Evolutionary conservation across 2,797 vertebrate species (phyloP).

Genomic region (Peromyscus eremicus): DNA sequence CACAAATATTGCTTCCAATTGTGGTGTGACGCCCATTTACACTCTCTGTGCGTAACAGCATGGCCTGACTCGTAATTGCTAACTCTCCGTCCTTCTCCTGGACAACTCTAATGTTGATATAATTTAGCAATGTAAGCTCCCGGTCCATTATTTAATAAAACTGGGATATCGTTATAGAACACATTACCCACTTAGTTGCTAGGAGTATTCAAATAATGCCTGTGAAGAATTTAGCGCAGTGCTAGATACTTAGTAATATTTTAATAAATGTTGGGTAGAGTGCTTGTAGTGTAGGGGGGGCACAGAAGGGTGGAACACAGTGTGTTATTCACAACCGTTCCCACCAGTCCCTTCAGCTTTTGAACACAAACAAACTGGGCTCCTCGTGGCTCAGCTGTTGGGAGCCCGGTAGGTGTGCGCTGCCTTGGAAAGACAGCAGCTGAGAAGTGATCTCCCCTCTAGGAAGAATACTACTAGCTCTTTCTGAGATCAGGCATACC

Average conservation of each 20-base stretch:
- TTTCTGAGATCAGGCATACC: not conserved
- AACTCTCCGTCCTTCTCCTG: conserved; percentile 29
- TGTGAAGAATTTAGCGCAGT: not conserved
- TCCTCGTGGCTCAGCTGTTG: not conserved
- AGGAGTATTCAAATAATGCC: not conserved
- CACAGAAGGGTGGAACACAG: not conserved
- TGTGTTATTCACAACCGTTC: not conserved
- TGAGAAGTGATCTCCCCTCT: not conserved
- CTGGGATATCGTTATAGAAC: conserved; percentile 12
- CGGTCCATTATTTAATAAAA: conserved; percentile 56
- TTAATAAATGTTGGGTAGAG: not conserved
- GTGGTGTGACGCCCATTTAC: conserved; percentile 9
- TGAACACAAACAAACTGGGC: not conserved
- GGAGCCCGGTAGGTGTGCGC: not conserved
- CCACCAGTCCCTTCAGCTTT: not conserved
- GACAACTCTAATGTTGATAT: not conserved
- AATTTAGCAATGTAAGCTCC: conserved; percentile 47
- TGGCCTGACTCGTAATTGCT: conserved; percentile 20
- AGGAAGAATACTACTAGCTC: not conserved
- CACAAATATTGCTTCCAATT: not conserved
- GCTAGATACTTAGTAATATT: not conserved
- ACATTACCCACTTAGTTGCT: not conserved
- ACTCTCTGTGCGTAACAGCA: not conserved
- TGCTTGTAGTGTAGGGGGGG: no score
- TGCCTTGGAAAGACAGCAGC: conserved; percentile 13